Evolutionary conservation across 2,888 invertebrate genomes (phyloP).

Genomic region (Celastrina argiolus): DNA sequence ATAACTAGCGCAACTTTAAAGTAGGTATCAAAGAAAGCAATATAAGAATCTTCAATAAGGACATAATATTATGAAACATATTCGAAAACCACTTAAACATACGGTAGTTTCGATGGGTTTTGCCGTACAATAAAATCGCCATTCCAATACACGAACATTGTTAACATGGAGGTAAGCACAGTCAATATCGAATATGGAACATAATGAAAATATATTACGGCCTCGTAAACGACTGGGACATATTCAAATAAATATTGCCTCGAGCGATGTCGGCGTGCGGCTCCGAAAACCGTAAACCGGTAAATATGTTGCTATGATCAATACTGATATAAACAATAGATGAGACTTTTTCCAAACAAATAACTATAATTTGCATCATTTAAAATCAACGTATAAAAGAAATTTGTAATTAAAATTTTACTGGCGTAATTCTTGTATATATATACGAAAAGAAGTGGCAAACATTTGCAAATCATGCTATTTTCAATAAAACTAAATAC

Average conservation of each 20-base stretch:
- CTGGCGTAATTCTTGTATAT: no score
- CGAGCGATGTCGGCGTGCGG: constrained; percentile 56
- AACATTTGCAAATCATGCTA: no score
- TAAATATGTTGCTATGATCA: neutral
- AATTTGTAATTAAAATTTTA: no score
- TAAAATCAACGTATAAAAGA: no score
- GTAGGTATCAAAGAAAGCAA: neutral
- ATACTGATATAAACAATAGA: neutral
- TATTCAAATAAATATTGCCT: constrained; percentile 67
- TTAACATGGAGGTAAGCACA: constrained; percentile 64
- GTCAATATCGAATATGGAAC: constrained; percentile 63
- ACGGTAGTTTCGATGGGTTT: neutral
- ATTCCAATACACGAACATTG: constrained; percentile 49
- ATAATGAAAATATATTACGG: constrained; percentile 70
- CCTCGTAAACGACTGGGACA: constrained; percentile 57
- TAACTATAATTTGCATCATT: constrained; percentile 20
- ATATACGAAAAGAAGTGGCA: no score
- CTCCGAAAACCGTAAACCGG: constrained; percentile 58
- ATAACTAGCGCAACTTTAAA: neutral
- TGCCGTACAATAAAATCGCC: constrained; percentile 46
- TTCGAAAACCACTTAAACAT: constrained; percentile 1
- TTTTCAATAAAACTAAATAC: no score
- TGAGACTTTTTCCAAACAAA: no score
- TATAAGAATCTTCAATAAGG: constrained; percentile 12
- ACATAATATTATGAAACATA: neutral